These are phyloP conservation scores for Xenopus laevis DNA, from an alignment of 2,113 vertebrate genomes.

Conservation along the genomic window DNA sequence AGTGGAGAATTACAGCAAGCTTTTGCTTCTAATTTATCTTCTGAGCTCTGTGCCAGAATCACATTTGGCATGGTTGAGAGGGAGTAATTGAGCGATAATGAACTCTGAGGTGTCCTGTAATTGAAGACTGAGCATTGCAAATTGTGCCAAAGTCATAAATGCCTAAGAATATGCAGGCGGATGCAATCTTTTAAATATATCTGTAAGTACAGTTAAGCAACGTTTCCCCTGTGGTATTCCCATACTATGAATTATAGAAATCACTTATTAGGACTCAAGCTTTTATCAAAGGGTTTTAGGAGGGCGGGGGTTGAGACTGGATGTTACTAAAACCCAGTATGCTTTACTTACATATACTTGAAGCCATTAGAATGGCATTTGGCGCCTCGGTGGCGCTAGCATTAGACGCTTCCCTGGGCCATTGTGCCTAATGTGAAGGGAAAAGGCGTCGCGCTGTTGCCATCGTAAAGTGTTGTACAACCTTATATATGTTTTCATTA, in stretches of 20 bases:
- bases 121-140: slow-evolving; percentile 81
- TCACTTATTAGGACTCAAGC: slow-evolving; percentile 59
- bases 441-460: slow-evolving; percentile 3
- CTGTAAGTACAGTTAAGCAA: slow-evolving; percentile 84
- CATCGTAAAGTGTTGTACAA: too few species aligned
- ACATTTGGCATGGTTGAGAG: slow-evolving; percentile 85
- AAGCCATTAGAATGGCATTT: slow-evolving; percentile 32
- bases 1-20: slow-evolving; percentile 70
- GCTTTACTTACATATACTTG: slow-evolving; percentile 63
- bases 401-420: neutral
- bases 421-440: slow-evolving; percentile 34
- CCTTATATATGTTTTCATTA: too few species aligned
- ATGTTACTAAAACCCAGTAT: slow-evolving; percentile 52
- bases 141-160: slow-evolving; percentile 78
- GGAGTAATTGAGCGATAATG: slow-evolving; percentile 85
- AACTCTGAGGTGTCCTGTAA: slow-evolving; percentile 88
- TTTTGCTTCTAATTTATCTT: slow-evolving; percentile 82
- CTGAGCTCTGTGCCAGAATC: slow-evolving; percentile 80
- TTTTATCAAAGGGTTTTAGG: slow-evolving; percentile 56
- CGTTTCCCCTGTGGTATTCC: slow-evolving; percentile 72
- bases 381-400: too few species aligned
- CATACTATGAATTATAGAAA: slow-evolving; percentile 79
- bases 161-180: slow-evolving; percentile 74
- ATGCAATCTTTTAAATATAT: slow-evolving; percentile 86
- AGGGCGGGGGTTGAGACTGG: slow-evolving; percentile 27